Base-by-base conservation (phyloP, 2,888 invertebrate genomes). In the Pseudanteris insignis region DNA sequence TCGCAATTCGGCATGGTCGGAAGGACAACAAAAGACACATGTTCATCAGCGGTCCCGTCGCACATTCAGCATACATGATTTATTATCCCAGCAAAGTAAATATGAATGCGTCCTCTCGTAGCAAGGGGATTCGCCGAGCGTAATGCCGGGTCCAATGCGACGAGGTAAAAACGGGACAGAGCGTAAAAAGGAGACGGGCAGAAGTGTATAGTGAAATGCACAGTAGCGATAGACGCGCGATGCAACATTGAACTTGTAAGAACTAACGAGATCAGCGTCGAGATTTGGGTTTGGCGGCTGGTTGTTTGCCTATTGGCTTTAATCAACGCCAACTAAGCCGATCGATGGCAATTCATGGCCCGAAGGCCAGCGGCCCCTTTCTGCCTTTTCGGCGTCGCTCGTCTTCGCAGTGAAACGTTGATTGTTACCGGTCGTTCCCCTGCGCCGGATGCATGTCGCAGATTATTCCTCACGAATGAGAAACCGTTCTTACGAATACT, bases 281-380 rank as follows among this genome's bases (percentile, higher is more conserved):
- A 73, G 71, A 70, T 72, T 70, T 71, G 67, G 70, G 65, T 70
- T 70, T 70, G 73, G 72, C 71, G 73, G 71, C 72, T 70, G 71
- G 64, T 67, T 79, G 76, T 79, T 79, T 79, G 70, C 73, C 71
- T 76, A 79, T 78, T 78, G 79, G 79, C 78, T 79, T 79, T 78
- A 79, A 79, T 79, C 79, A 78, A 69, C 77, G 77, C 67, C 79
- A 79, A 79, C 68, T 79, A 79, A 79, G 79, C 79, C 75, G 78
- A 79, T 78, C 77, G 78, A 77, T 78, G 77, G 73, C 70, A 75
- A 75, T 75, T 73, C 72, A 65, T 67, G 70, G 70, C 73, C 65
- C 24, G 65, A 67, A 70, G 71, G 69, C 71, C 70, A 63, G 68
- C 70, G 68, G 70, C 69, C 72, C 72, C 71, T 74, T 71, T 72